These are phyloP conservation scores for Turdus rufiventris DNA, from an alignment of 2,113 vertebrate genomes.

Conservation along the genomic window DNA sequence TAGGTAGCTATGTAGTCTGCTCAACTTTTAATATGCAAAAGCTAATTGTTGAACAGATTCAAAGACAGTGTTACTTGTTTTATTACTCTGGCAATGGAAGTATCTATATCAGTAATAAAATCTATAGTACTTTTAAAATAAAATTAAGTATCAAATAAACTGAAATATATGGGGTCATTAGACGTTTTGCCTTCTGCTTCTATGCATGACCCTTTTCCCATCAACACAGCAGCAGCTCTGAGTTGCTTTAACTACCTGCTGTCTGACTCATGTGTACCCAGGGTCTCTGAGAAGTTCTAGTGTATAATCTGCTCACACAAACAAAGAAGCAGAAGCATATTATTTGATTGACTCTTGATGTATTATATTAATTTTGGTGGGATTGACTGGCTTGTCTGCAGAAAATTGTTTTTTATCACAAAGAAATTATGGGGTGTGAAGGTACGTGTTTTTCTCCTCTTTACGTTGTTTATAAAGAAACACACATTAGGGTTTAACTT, in stretches of 20 bases:
- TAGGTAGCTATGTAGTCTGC: background rate
- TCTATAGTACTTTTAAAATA: background rate
- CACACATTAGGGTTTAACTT: background rate
- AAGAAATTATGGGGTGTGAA: background rate
- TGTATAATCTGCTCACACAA: background rate
- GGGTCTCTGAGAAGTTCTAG: background rate
- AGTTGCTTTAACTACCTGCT: background rate
- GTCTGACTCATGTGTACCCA: background rate
- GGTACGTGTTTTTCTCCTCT: background rate
- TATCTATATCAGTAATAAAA: background rate
- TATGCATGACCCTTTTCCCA: background rate
- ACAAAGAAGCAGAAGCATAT: background rate
- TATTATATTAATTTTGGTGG: background rate
- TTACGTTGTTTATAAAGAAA: background rate
- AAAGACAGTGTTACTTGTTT: background rate
- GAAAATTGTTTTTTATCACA: background rate
- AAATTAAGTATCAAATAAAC: background rate
- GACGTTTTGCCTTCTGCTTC: background rate
- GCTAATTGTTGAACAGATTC: background rate
- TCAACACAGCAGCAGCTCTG: background rate
- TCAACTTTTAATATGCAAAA: background rate
- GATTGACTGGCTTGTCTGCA: background rate
- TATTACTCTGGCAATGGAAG: background rate
- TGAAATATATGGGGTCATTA: background rate
- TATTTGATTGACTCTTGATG: background rate